phyloP scores from a whole-genome alignment of 1,140 invertebrate genomes.

The Anastatus disparis region DNA sequence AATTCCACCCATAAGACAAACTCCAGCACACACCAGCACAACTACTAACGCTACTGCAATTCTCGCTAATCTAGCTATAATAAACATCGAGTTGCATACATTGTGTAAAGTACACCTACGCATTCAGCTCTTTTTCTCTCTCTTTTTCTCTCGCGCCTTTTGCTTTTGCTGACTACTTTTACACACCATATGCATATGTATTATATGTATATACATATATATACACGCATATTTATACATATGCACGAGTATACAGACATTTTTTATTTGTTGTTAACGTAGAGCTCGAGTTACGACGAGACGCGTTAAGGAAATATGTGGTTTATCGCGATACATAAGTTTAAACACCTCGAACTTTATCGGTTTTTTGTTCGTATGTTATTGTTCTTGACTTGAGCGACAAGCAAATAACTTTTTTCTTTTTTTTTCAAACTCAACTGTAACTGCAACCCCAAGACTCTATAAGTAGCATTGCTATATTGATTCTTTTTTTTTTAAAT shows the following conservation, averaged over 20 bases:
- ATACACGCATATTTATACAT: too few relatives aligned
- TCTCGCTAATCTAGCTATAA: conserved; percentile 8
- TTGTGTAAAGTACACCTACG: conserved; percentile 10
- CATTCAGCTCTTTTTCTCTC: not conserved
- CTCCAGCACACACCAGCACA: too few relatives aligned
- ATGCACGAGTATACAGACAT: too few relatives aligned
- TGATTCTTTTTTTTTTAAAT: too few relatives aligned
- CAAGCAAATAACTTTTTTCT: too few relatives aligned
- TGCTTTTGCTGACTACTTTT: not conserved
- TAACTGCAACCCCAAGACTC: too few relatives aligned
- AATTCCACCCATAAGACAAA: conserved; percentile 18
- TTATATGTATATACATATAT: too few relatives aligned
- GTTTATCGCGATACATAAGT: conserved; percentile 18
- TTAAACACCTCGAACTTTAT: conserved; percentile 27
- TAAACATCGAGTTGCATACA: conserved; percentile 23
- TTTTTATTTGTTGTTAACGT: conserved; percentile 6
- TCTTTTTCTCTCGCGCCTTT: not conserved
- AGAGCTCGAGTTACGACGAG: conserved; percentile 20
- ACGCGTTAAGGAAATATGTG: conserved; percentile 25
- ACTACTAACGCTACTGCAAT: not conserved
- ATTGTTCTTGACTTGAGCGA: too few relatives aligned
- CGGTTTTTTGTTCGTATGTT: not conserved
- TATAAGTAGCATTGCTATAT: too few relatives aligned
- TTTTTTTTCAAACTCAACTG: too few relatives aligned
- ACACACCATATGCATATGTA: too few relatives aligned